Evolutionary conservation across 1,140 invertebrate genomes (phyloP).

Genomic region (Meloidogyne exigua): DNA sequence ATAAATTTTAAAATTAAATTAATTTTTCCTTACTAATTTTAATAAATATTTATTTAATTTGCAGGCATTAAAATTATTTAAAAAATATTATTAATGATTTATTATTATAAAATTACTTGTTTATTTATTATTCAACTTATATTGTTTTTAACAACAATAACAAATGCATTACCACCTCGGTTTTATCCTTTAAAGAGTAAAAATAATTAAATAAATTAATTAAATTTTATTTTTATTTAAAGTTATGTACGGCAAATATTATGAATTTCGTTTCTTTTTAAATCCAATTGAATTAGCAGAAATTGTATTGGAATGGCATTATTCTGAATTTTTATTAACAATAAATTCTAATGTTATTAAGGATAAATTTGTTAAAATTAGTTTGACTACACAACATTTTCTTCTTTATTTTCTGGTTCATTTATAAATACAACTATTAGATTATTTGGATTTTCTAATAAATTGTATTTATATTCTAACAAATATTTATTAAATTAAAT

Average conservation of each 20-base stretch:
- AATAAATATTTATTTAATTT: too few species aligned
- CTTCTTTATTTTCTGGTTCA: not conserved
- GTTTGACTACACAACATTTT: not conserved
- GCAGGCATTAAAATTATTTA: too few species aligned
- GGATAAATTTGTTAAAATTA: not conserved
- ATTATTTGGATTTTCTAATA: not conserved
- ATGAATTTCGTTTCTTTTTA: not conserved
- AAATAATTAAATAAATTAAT: too few species aligned
- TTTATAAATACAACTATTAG: not conserved
- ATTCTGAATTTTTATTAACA: not conserved
- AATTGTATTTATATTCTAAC: not conserved
- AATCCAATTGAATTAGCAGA: conserved; percentile 1
- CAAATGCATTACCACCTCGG: not conserved
- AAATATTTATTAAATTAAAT: too few species aligned
- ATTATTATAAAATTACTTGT: too few species aligned
- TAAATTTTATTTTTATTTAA: not conserved
- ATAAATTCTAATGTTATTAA: not conserved
- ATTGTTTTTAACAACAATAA: not conserved
- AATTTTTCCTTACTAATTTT: too few species aligned
- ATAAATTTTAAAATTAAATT: too few species aligned
- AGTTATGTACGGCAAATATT: not conserved
- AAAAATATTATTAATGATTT: too few species aligned
- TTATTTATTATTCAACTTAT: too few species aligned
- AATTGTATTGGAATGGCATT: not conserved
- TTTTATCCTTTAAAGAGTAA: not conserved